A percentile compares a stretch with the other conserved stretches of the same genome.
Conservation (phyloP, 2,888 invertebrate species). For the Cheilosia variabilis region DNA sequence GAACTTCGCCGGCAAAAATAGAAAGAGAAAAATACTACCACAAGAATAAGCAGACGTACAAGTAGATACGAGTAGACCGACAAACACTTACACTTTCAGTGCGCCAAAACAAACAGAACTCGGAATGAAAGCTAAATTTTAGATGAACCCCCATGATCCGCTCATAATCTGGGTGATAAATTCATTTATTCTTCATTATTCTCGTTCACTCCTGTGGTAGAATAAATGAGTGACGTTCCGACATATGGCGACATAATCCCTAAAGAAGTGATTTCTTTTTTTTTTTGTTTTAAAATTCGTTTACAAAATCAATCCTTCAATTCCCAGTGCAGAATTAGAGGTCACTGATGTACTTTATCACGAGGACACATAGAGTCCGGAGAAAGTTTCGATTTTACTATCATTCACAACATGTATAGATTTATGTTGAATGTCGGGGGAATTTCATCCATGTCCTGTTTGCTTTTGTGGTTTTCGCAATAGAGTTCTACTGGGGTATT, state of each 20-base stretch:
- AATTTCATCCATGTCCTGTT: slow-evolving; percentile 43
- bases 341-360: slow-evolving; percentile 17
- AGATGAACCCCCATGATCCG: not conserved
- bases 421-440: not conserved
- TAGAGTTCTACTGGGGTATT: slow-evolving; percentile 16
- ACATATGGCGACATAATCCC: slow-evolving; percentile 11
- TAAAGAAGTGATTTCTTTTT: not conserved
- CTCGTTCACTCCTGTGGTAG: not conserved
- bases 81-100: not conserved
- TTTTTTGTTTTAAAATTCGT: not conserved
- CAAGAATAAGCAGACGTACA: not conserved
- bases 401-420: too few relatives aligned
- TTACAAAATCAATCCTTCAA: not conserved
- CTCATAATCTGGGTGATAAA: slow-evolving; percentile 18
- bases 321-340: too few relatives aligned
- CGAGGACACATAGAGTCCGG: not conserved
- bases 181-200: slow-evolving; percentile 1
- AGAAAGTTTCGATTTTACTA: slow-evolving; percentile 15
- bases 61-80: not conserved
- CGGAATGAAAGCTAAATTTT: slow-evolving; percentile 14
- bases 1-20: slow-evolving; percentile 10
- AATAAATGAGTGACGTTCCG: not conserved
- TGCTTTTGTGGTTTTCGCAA: slow-evolving; percentile 4
- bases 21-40: not conserved
- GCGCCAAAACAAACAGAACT: slow-evolving; percentile 48